Evolutionary conservation across 2,888 invertebrate genomes (phyloP), one percentile per base, ranked within the genome.

Genomic region (Formica aserva): DNA sequence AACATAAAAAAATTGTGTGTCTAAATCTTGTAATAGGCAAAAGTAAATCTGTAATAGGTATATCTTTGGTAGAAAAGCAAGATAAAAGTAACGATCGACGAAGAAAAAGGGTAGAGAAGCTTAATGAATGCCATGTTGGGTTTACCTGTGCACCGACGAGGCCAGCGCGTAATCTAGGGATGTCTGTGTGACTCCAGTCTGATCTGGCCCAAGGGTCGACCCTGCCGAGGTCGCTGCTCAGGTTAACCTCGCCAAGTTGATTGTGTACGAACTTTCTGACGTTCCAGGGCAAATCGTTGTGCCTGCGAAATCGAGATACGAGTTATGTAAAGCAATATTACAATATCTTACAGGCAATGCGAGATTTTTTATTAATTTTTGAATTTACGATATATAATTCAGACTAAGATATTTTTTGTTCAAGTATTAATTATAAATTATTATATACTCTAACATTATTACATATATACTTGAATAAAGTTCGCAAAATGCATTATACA

Each of bases 171-270:
- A 98, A 96, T 92, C 98, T 96, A 84, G 98, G 97, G 92, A 99
- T 97, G 95, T 99, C 98, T 38, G 98, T 99, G 94, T 99, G 98
- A 92, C 98, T 98, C 98, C 98, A 98, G 95, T 97, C 97, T 94
- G 97, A 97, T 92, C 96, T 96, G 90, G 97, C 97, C 98, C 98
- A 98, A 89, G 98, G 97, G 92, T 98, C 97, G 90, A 97, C 96
- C 84, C 96, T 95, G 87, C 96, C 96, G 95, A 94, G 93, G 89
- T 94, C 94, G 88, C 94, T 94, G 92, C 94, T 94, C 85, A 94
- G 91, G 92, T 94, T 94, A 66, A 94, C 93, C 87, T 94, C 94
- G 86, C 94, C 94, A 83, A 94, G 92, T 91, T 94, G 94, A 95
- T 98, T 98, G 95, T 98, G 98, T 87, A 98, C 97, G 95, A 98